Conservation (phyloP, 2,113 vertebrate species). For the Brachyhypopomus gauderio region DNA sequence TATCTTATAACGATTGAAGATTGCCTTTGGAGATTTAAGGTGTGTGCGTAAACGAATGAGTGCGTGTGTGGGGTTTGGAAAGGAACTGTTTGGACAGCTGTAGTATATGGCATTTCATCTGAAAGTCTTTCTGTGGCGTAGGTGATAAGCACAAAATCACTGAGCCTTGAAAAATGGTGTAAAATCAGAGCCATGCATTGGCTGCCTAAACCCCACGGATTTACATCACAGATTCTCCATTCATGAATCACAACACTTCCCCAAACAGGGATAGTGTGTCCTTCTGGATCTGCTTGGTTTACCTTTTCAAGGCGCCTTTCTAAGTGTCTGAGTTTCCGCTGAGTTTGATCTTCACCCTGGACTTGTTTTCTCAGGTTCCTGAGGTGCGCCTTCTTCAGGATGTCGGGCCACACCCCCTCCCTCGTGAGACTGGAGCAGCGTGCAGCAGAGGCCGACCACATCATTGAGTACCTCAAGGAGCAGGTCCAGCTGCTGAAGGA, state of each 20-base stretch:
- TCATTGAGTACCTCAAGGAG: slow-evolving; percentile 95
- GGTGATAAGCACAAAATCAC: slow-evolving; percentile 17
- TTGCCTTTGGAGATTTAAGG: not conserved
- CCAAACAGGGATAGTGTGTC: slow-evolving; percentile 19
- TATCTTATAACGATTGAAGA: not conserved
- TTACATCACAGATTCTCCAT: slow-evolving; percentile 37
- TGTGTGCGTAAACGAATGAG: not conserved
- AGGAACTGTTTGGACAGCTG: slow-evolving; percentile 44
- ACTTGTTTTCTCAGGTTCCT: slow-evolving; percentile 78
- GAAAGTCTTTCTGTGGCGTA: slow-evolving; percentile 26
- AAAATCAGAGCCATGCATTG: slow-evolving; percentile 3
- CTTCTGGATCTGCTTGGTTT: slow-evolving; percentile 10
- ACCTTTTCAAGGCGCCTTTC: slow-evolving; percentile 15
- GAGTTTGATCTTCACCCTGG: not conserved
- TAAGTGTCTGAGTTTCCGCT: slow-evolving; percentile 32
- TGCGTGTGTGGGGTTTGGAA: not conserved
- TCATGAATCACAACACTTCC: slow-evolving; percentile 23
- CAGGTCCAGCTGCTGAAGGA: slow-evolving; percentile 95
- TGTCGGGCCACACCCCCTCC: slow-evolving; percentile 84
- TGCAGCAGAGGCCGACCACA: slow-evolving; percentile 90
- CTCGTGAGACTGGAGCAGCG: slow-evolving; percentile 91
- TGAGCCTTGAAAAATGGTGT: slow-evolving; percentile 27
- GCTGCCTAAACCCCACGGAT: slow-evolving; percentile 39
- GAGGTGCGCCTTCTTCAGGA: slow-evolving; percentile 80
- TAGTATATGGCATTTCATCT: slow-evolving; percentile 18